Base-by-base conservation (phyloP, 2,113 vertebrate genomes). In the Lichenostomus cassidix region DNA sequence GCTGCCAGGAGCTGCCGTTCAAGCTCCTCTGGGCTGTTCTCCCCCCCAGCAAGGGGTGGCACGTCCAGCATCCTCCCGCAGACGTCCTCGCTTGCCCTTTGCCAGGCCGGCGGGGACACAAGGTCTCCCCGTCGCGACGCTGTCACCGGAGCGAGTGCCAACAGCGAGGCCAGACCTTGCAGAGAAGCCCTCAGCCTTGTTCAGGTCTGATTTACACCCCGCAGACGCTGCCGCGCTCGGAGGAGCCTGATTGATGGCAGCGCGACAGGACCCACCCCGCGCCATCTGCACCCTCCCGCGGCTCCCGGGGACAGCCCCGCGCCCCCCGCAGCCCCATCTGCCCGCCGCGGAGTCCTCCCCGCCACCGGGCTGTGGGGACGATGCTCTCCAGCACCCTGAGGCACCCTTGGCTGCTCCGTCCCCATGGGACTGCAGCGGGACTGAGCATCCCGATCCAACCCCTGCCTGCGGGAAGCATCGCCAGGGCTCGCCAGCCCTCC, bases 351-450 rank as follows among this genome's bases (percentile, higher is more conserved):
- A 75, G 85, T 85, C 12, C 2, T 35, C n/a, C 83, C 70, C 71
- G 5, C 25, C 69, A 0, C 35, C 7, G 4, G 41, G 15, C 2
- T 0, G 4, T 0, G 0, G 56, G 71, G 62, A 3, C 8, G 81
- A 7, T 22, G 81, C 22, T 63, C 37, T 31, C 7, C 64, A 16
- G 56, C 80, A 5, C 24, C 83, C 69, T 1, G 17, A 35, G 49
- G 79, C n/a, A 6, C 22, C 55, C 49, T 2, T 0, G 60, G 17
- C 24, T 19, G 27, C 22, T 42, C 64, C 15, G 3, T 15, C 15
- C 78, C 56, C 58, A 0, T 2, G 1, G 2, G 65, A 11, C 4
- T 3, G 3, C 4, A 0, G n/a, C 2, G 58, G 70, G 39, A 22
- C 35, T 0, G 5, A 0, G 59, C 31, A 20, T 53, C 84, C 88